A percentile compares a stretch with the other conserved stretches of the same genome.
These are phyloP conservation scores for Pholis gunnellus DNA, from an alignment of 2,113 vertebrate genomes.

Conservation along the genomic window DNA sequence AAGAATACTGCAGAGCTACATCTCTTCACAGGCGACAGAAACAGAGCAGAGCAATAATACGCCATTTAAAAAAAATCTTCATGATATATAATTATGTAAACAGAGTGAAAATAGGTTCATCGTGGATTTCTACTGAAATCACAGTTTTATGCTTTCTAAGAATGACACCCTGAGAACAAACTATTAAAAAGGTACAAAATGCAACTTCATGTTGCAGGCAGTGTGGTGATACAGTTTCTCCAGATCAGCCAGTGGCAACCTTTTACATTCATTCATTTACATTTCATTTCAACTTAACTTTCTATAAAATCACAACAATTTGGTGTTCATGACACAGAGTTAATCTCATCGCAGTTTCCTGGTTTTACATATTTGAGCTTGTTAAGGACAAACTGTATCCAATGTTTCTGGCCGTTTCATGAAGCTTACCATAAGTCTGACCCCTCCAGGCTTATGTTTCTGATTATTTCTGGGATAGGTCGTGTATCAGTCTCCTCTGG, in stretches of 20 bases:
- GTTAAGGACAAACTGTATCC: background rate
- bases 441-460: background rate
- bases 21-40: background rate
- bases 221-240: background rate
- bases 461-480: background rate
- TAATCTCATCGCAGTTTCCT: constrained; percentile 20
- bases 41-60: constrained; percentile 3
- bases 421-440: background rate
- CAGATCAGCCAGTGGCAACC: constrained; percentile 10
- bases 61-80: background rate
- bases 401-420: background rate
- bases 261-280: background rate
- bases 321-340: background rate
- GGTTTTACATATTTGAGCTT: background rate
- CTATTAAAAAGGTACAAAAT: constrained; percentile 3
- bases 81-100: constrained; percentile 45
- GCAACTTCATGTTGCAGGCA: constrained; percentile 6
- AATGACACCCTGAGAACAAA: background rate
- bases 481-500: too few relatives aligned
- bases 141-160: background rate
- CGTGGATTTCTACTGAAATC: constrained; percentile 5
- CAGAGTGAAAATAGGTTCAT: constrained; percentile 4
- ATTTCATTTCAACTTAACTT: background rate
- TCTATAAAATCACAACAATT: background rate
- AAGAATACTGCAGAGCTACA: background rate